These are phyloP conservation scores for Agelastica alni DNA, from an alignment of 2,888 invertebrate species.

Conservation along the genomic window DNA sequence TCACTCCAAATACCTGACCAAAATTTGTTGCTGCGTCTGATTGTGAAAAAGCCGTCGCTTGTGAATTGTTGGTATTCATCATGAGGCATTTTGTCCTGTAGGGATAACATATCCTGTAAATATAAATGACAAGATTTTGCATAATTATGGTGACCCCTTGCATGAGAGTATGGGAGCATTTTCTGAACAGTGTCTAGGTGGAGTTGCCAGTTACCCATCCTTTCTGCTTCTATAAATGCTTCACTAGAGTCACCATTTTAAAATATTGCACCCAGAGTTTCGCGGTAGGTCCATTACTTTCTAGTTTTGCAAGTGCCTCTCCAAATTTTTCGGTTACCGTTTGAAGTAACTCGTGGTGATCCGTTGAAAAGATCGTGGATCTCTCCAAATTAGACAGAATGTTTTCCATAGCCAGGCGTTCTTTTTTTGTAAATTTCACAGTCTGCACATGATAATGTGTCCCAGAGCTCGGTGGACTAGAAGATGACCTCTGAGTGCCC, in stretches of 20 bases:
- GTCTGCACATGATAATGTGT: background rate
- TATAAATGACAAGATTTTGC: constrained; percentile 11
- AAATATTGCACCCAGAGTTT: constrained; percentile 28
- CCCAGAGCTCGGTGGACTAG: background rate
- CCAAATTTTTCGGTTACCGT: constrained; percentile 13
- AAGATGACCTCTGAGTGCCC: background rate
- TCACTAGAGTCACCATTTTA: constrained; percentile 7
- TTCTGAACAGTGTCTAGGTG: background rate
- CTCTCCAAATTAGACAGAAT: background rate
- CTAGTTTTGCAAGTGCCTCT: constrained; percentile 11
- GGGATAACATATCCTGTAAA: constrained; percentile 5
- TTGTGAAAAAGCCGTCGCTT: constrained; percentile 4
- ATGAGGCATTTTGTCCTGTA: constrained; percentile 3
- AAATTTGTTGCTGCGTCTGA: constrained; percentile 9
- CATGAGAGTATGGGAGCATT: constrained; percentile 8
- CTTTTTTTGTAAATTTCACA: background rate
- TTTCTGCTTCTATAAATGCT: constrained; percentile 2
- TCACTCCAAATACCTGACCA: constrained; percentile 20
- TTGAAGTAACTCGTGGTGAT: background rate
- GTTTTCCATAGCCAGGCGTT: background rate
- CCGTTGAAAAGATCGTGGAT: background rate
- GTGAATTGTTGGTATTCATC: constrained; percentile 34
- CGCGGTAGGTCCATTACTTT: constrained; percentile 19
- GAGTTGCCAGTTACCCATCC: background rate
- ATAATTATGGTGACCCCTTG: constrained; percentile 3